Evolutionary conservation across 1,140 invertebrate species (phyloP), one percentile per base, ranked within the genome.

Genomic region (Bombus picipes): DNA sequence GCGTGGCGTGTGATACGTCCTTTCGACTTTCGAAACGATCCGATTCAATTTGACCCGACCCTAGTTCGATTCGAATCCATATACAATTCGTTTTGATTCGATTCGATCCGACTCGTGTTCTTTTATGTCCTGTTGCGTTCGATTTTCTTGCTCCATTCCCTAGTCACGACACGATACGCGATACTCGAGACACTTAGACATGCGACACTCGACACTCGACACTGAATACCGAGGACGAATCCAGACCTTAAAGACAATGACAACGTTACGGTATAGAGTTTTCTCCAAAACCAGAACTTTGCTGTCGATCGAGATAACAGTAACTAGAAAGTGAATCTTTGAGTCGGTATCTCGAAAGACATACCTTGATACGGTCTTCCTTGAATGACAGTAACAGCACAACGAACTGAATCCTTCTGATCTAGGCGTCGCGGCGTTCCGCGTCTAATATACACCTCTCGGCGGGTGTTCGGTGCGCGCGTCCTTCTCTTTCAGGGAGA

Each of bases 371-470:
- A 66, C 28, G 47, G 34, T 85, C 71, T 85, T 43, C 78, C 32
- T 68, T 74, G 5, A 68, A 53, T 68, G 57, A 47, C 84, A 77
- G 86, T 70, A 43, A 77, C 86, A n/a, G 70, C 37, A 81, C 85
- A 83, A 89, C 85, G 91, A 92, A 88, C 81, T 85, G 88, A 85
- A 86, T 89, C 92, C 91, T 94, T 95, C 91, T 95, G 94, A 93
- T 92, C 89, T 86, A 73, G 82, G 88, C 91, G 91, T 92, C 91
- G 91, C 88, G 89, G 91, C 87, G 94, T 91, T 81, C 89, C 68
- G 88, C 91, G 89, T 92, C 92, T 95, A 94, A 94, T 95, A 95
- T 93, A 93, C 93, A 94, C 93, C 86, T 92, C 91, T 88, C 93
- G 82, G 87, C 83, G 90, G 90, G 87, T 89, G 90, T 89, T 85